Evolutionary conservation across 2,797 vertebrate species (phyloP).

Genomic region (Tachyglossus aculeatus): DNA sequence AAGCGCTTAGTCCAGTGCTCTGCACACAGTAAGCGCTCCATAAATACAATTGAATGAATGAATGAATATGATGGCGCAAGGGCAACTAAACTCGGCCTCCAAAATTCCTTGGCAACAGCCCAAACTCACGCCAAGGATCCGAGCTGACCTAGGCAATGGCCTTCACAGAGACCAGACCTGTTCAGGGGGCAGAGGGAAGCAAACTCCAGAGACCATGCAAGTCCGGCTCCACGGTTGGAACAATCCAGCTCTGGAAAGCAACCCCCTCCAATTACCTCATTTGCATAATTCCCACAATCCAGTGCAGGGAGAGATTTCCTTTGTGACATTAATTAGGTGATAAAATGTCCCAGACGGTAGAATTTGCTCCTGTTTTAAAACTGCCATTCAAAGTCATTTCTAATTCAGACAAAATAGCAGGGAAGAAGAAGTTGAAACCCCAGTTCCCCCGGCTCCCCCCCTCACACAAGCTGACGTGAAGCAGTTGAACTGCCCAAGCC

Average conservation of each 20-base stretch:
- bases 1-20: too few relatives aligned
- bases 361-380: conserved; percentile 36
- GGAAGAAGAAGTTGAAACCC: conserved; percentile 10
- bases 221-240: conserved; percentile 13
- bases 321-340: conserved; percentile 43
- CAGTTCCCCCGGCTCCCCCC: neutral
- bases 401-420: conserved; percentile 25
- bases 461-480: neutral
- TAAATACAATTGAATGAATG: too few relatives aligned
- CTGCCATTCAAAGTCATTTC: conserved; percentile 30
- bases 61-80: too few relatives aligned
- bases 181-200: too few relatives aligned
- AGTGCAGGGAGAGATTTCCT: conserved; percentile 36
- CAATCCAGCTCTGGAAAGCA: conserved; percentile 25
- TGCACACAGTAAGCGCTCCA: too few relatives aligned
- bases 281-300: conserved; percentile 60
- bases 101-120: too few relatives aligned
- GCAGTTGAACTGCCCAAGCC: neutral
- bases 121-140: too few relatives aligned
- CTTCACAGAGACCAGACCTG: too few relatives aligned
- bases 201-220: too few relatives aligned
- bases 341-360: conserved; percentile 31
- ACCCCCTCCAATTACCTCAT: conserved; percentile 12
- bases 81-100: too few relatives aligned
- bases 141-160: too few relatives aligned